Conservation (phyloP, 2,888 invertebrate genomes). For the Brachyptera putata region DNA sequence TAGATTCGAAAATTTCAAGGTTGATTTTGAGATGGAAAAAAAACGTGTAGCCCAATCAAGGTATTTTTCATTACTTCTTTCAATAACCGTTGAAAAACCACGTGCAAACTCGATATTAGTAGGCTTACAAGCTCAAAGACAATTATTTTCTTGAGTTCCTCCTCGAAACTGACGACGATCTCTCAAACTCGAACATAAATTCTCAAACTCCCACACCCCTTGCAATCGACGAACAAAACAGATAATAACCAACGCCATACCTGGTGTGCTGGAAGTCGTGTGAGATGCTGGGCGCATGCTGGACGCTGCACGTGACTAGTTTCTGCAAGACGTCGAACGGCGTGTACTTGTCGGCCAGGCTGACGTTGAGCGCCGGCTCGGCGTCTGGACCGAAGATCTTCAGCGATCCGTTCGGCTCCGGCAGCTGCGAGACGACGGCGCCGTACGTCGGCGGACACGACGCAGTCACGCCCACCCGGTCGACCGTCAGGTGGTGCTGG, state of each 20-base stretch:
- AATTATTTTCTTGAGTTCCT: no score
- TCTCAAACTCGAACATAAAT: no score
- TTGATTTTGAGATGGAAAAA: no score
- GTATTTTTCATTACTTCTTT: no score
- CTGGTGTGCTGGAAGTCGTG: slow-evolving; percentile 56
- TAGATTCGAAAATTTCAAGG: no score
- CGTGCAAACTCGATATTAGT: no score
- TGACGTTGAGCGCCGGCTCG: slow-evolving; percentile 32
- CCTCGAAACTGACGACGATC: no score
- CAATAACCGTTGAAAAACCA: no score
- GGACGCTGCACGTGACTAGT: slow-evolving; percentile 56
- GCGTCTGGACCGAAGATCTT: slow-evolving; percentile 39
- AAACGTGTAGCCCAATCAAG: no score
- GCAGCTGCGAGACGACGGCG: slow-evolving; percentile 36
- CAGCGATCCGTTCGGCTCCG: slow-evolving; percentile 43
- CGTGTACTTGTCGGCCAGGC: slow-evolving; percentile 36
- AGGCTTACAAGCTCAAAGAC: no score
- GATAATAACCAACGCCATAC: slow-evolving; percentile 33
- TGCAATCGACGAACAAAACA: not conserved
- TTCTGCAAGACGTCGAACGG: slow-evolving; percentile 45
- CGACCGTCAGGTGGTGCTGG: slow-evolving; percentile 63
- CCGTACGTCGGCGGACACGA: slow-evolving; percentile 38
- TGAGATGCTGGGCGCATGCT: slow-evolving; percentile 53
- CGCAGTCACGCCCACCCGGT: slow-evolving; percentile 52
- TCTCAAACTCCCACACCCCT: no score